Percentiles rank a stretch among this genome's conserved stretches.
These are phyloP conservation scores for Crossaster papposus DNA, from an alignment of 53 echinoderm and acorn worm species.

Conservation along the genomic window DNA sequence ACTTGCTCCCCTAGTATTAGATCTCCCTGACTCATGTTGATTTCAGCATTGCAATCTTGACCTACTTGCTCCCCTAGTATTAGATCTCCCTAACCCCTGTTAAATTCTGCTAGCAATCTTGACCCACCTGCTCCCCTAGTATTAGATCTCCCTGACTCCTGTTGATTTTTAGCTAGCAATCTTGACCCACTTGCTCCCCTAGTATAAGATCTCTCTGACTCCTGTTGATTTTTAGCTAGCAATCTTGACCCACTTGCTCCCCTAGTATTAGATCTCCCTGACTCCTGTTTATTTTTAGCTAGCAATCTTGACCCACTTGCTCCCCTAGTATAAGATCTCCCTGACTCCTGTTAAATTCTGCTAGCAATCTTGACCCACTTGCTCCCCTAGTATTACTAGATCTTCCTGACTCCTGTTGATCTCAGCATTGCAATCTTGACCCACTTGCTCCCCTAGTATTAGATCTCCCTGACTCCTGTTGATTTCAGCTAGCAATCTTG, in stretches of 20 bases:
- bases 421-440: too few species aligned
- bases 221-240: too few species aligned
- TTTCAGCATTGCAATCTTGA: neutral
- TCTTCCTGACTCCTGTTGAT: too few species aligned
- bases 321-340: neutral
- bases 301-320: neutral
- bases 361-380: neutral
- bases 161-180: too few species aligned
- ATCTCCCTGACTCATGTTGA: too few species aligned
- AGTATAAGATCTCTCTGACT: too few species aligned
- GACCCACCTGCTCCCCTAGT: neutral
- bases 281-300: too few species aligned
- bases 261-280: too few species aligned
- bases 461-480: too few species aligned
- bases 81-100: too few species aligned
- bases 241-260: neutral
- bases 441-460: neutral
- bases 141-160: too few species aligned
- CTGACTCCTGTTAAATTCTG: neutral
- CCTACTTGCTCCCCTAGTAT: neutral
- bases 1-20: neutral
- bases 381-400: neutral
- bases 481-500: neutral
- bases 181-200: neutral
- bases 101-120: neutral